phyloP scores from a whole-genome alignment of 2,113 vertebrate genomes.

The Rissa tridactyla region DNA sequence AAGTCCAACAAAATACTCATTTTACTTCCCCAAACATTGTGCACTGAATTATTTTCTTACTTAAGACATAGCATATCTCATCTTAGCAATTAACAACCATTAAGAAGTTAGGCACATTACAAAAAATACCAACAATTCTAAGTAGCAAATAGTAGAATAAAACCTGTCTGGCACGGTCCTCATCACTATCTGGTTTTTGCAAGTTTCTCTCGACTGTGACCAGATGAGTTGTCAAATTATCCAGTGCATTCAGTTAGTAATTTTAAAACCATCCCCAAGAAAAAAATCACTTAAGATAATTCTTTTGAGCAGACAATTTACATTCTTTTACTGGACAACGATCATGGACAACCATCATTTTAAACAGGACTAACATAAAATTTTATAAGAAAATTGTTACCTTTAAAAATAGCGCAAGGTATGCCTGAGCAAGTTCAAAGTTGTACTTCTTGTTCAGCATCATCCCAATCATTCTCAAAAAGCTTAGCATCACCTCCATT shows the following conservation, averaged over 20 bases:
- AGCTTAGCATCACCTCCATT: slow-evolving; percentile 78
- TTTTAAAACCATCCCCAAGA: background rate
- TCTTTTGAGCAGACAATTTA: accelerated
- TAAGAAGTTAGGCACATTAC: background rate
- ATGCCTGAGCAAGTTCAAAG: slow-evolving; percentile 92
- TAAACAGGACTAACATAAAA: background rate
- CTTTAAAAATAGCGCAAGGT: slow-evolving; percentile 93
- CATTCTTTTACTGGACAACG: background rate
- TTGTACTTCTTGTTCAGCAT: slow-evolving; percentile 85
- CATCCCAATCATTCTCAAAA: slow-evolving; percentile 84
- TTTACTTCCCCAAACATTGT: background rate
- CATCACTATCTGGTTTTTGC: background rate
- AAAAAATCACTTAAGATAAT: background rate
- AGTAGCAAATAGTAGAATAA: background rate
- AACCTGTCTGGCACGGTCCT: background rate
- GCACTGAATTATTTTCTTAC: background rate
- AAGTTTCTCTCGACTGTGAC: background rate
- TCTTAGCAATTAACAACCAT: background rate
- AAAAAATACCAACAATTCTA: background rate
- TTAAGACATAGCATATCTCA: background rate
- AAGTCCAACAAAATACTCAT: background rate
- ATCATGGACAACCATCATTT: background rate
- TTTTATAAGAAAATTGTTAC: slow-evolving; percentile 53
- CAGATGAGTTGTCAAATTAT: background rate
- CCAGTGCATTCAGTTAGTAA: background rate